Evolutionary conservation across 2,113 vertebrate genomes (phyloP), one percentile per base, ranked within the genome.

Genomic region (Dolichotis patagonum): DNA sequence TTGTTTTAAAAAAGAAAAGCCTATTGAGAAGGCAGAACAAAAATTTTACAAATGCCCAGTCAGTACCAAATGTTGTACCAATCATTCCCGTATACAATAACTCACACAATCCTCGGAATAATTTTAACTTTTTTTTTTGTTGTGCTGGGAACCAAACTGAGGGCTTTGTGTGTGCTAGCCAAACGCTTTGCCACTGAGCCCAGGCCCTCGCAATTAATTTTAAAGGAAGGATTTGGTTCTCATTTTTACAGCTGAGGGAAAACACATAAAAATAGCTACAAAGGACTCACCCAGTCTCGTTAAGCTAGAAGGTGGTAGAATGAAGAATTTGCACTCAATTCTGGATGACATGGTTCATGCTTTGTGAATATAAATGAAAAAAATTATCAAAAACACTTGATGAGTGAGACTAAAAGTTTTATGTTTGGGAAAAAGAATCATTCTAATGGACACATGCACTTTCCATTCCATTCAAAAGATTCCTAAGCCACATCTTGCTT

Each of bases 1-100:
- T 93, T 38, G 49, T 87, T 87, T 94, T 49, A 5, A 69, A 82
- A 96, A 94, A 86, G 32, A 91, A 96, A 97, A 89, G 16, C 46
- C n/a, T 69, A 16, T 73, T 17, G 60, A 94, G 35, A 82, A 91
- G 56, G 52, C 56, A 96, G 93, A 69, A 92, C 32, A 89, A 88
- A 69, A 17, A 56, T 83, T 38, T 83, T 91, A 81, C 26, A 58
- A 71, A 80, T 28, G 35, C 46, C n/a, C 94, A 28, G 69, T 81
- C 54, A 49, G 30, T 78, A 83, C 81, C 88, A 88, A 87, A 41
- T n/a, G 26, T 46, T 10, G 30, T 46, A 38, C 30, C 26, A 38
- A 69, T 54, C 52, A 78, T 90, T 88, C 95, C 38, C 67, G n/a
- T 7, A 12, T 30, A 38, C 20, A 75, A 14, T 67, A 16, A 69